phyloP scores from a whole-genome alignment of 2,888 invertebrate genomes.

The Dynastes maya region DNA sequence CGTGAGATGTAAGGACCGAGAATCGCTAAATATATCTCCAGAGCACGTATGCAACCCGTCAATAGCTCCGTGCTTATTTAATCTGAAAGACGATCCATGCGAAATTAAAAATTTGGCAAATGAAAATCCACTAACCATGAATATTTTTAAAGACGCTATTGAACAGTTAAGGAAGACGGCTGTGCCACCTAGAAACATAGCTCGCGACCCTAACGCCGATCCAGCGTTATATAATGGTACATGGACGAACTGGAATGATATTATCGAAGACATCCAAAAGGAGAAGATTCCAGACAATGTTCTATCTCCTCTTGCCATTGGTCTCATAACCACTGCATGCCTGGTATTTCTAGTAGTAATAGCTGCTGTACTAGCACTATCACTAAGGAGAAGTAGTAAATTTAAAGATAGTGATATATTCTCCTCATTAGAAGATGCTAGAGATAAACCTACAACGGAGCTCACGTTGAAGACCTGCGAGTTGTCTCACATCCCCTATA shows the following conservation, averaged over 20 bases:
- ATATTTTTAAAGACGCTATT: slow-evolving; percentile 70
- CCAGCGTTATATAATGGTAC: slow-evolving; percentile 73
- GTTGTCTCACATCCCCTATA: slow-evolving; percentile 58
- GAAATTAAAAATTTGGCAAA: slow-evolving; percentile 71
- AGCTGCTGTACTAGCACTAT: slow-evolving; percentile 50
- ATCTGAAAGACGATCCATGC: slow-evolving; percentile 72
- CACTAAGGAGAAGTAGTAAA: slow-evolving; percentile 52
- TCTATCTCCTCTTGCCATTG: slow-evolving; percentile 64
- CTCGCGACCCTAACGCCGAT: slow-evolving; percentile 70
- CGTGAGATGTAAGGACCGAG: slow-evolving; percentile 60
- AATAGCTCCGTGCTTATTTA: slow-evolving; percentile 71
- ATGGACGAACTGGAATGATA: slow-evolving; percentile 77
- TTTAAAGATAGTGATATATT: slow-evolving; percentile 39
- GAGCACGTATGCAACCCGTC: slow-evolving; percentile 63
- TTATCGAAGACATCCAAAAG: slow-evolving; percentile 60
- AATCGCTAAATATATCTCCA: slow-evolving; percentile 59
- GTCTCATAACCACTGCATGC: slow-evolving; percentile 63
- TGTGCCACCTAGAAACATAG: slow-evolving; percentile 69
- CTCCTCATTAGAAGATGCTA: slow-evolving; percentile 53
- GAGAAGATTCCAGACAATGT: slow-evolving; percentile 59
- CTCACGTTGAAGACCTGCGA: slow-evolving; percentile 60
- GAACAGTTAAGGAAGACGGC: slow-evolving; percentile 68
- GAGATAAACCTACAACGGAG: slow-evolving; percentile 55
- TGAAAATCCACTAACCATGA: slow-evolving; percentile 66
- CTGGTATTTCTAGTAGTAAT: slow-evolving; percentile 63